Evolutionary conservation across 2,888 invertebrate species (phyloP), one percentile per base, ranked within the genome.

Genomic region (Tanypteryx hageni): DNA sequence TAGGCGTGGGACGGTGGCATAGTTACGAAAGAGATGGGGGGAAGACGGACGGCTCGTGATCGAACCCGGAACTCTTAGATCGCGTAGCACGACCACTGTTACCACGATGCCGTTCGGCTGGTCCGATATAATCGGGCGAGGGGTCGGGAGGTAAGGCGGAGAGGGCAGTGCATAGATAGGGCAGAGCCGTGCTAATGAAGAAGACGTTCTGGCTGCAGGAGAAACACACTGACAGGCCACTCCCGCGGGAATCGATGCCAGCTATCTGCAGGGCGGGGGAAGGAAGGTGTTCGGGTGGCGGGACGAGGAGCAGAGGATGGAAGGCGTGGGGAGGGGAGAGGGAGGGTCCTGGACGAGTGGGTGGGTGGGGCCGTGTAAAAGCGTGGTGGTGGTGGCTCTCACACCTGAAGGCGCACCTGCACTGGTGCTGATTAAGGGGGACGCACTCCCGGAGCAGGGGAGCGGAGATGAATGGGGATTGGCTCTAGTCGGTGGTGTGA

Each of bases 401-500:
- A 92, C 93, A 86, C 92, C 93, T 93, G 93, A 93, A 92, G 86
- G 92, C 85, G 57, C 82, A 58, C 59, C 31, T 92, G n/a, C 92
- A 59, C 82, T 64, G 92, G 92, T 83, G 94, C 93, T 94, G 94
- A 94, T 94, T 94, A 94, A 94, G 94, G 93, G 94, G 93, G 94
- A 93, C 93, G 94, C 94, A 94, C 95, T 94, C 94, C 94, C 94
- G 94, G 94, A 94, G 94, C 95, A 94, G 94, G 94, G 94, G 94
- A 94, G 94, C 94, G 94, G 93, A 94, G 94, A 94, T 94, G 95
- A 95, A 95, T 95, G 94, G 95, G 94, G 94, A 94, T 95, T 95
- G 94, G 94, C 94, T 22, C 94, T 94, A 94, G 94, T 95, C 95
- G 94, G 44, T 44, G 94, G 76, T n/a, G 76, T 14, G 76, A 18